Percentiles rank a stretch among this genome's conserved stretches.
Evolutionary conservation across 30 jellyfish, hydroid and myxozoan species (phyloP).

Genomic region (Cassiopea andromeda): DNA sequence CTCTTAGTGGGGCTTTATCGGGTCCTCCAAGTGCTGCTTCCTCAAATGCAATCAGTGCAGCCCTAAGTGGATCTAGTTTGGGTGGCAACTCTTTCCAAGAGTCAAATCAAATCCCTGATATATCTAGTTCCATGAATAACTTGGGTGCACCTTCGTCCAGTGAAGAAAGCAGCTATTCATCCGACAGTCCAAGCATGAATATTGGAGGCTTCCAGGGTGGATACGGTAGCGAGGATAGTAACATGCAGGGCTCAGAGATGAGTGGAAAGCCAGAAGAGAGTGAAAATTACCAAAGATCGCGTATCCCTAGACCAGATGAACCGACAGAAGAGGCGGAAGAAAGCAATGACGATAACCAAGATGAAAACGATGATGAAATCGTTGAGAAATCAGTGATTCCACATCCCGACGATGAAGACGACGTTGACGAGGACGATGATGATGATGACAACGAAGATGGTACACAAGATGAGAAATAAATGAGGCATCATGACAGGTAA

Average conservation of each 20-base stretch:
- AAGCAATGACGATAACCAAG: slow-evolving; percentile 34
- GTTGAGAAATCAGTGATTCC: slow-evolving; percentile 58
- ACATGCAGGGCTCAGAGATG: slow-evolving; percentile 59
- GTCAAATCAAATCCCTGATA: slow-evolving; percentile 57
- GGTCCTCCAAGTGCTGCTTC: slow-evolving; percentile 39
- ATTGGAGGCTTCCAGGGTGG: slow-evolving; percentile 94
- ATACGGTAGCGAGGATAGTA: slow-evolving; percentile 62
- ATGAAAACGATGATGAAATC: slow-evolving; percentile 64
- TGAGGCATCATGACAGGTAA: slow-evolving; percentile 9
- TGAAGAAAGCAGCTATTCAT: slow-evolving; percentile 76
- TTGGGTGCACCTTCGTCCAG: slow-evolving; percentile 58
- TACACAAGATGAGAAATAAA: slow-evolving; percentile 34
- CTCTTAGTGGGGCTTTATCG: slow-evolving; percentile 44
- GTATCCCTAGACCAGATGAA: slow-evolving; percentile 78
- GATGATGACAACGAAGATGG: no score
- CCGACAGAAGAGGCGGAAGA: slow-evolving; percentile 43
- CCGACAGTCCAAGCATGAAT: slow-evolving; percentile 96
- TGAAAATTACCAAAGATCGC: slow-evolving; percentile 80
- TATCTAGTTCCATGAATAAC: slow-evolving; percentile 43
- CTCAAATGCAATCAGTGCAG: slow-evolving; percentile 29
- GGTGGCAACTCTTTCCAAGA: slow-evolving; percentile 46
- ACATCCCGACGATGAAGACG: slow-evolving; percentile 75
- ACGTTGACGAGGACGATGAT: slow-evolving; percentile 68
- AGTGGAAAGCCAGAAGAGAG: slow-evolving; percentile 75
- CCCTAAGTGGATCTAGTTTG: slow-evolving; percentile 36